phyloP scores from a whole-genome alignment of 2,113 vertebrate genomes.

The Lepus americanus region DNA sequence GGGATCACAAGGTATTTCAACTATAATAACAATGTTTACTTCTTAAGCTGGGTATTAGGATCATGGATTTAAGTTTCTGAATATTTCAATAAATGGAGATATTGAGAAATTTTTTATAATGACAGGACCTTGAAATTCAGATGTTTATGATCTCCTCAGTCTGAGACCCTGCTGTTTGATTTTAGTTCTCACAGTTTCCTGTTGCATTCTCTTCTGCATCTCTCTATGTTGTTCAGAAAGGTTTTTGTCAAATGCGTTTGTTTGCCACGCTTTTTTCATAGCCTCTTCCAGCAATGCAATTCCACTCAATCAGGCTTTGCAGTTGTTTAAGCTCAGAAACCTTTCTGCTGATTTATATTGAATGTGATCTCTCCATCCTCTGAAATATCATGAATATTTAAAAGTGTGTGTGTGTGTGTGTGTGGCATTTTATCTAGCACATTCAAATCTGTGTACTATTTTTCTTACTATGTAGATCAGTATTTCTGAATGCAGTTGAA shows the following conservation, averaged over 20 bases:
- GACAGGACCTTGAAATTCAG: not conserved
- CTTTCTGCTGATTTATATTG: not conserved
- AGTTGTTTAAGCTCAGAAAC: not conserved
- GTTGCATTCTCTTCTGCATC: not conserved
- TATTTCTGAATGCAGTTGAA: not conserved
- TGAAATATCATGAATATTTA: not conserved
- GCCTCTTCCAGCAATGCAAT: not conserved
- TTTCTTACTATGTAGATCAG: not conserved
- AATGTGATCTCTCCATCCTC: not conserved
- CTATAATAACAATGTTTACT: conserved; percentile 15
- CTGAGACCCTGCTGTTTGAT: not conserved
- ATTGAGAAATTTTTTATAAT: conserved; percentile 9
- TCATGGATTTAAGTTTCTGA: not conserved
- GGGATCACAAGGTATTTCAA: not conserved
- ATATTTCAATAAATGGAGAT: not conserved
- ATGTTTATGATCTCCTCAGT: not conserved
- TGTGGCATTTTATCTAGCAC: not conserved
- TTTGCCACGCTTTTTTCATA: too few relatives aligned
- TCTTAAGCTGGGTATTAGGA: not conserved
- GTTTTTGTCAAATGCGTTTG: too few relatives aligned
- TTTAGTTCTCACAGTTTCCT: not conserved
- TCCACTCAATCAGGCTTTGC: not conserved
- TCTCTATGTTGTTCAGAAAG: not conserved
- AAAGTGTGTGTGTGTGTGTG: not conserved
- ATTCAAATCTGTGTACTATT: not conserved